Evolutionary conservation across 2,888 invertebrate genomes (phyloP), one percentile per base, ranked within the genome.

Genomic region (Pterostichus madidus): DNA sequence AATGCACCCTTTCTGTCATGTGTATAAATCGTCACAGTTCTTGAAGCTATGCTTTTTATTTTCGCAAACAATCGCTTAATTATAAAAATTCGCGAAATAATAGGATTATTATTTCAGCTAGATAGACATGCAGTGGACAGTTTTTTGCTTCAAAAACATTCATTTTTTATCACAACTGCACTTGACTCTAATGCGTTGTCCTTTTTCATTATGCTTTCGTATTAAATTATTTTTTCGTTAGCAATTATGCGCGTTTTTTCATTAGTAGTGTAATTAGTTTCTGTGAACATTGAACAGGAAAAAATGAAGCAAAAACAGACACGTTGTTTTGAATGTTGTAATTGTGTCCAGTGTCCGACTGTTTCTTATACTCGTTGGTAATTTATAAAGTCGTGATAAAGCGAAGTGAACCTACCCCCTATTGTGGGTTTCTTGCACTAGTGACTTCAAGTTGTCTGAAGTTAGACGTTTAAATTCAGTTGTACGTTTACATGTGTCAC

Each of bases 21-120:
- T 17, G 17, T 17, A 44, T 17, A 71, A 44, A 13, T 13, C 44
- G 68, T 71, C 17, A 71, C 68, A 71, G 46, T 44, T 44, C 68
- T 71, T 71, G 39, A 13, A n/a, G 13, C 6, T 61, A 31, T 32
- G 24, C 17, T 56, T 17, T 56, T 53, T 53, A 53, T 35, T 68
- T 44, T 44, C 68, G 44, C 44, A 39, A 64, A 68, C 44, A 39
- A 71, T 71, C 68, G 39, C 68, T 71, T 71, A 71, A 71, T 71
- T 71, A 71, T 44, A 71, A 71, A 64, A 71, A 39, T 71, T 71
- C 44, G 68, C 68, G 17, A 71, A 64, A 71, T 71, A 71, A 71
- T 71, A 71, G 17, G 39, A 71, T 39, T 17, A 71, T 71, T 71
- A 71, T 71, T 71, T 71, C 68, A 71, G 44, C 44, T 39, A 71